Evolutionary conservation across 2,113 vertebrate genomes (phyloP).

Genomic region (Cryptomyrus ogoouensis): DNA sequence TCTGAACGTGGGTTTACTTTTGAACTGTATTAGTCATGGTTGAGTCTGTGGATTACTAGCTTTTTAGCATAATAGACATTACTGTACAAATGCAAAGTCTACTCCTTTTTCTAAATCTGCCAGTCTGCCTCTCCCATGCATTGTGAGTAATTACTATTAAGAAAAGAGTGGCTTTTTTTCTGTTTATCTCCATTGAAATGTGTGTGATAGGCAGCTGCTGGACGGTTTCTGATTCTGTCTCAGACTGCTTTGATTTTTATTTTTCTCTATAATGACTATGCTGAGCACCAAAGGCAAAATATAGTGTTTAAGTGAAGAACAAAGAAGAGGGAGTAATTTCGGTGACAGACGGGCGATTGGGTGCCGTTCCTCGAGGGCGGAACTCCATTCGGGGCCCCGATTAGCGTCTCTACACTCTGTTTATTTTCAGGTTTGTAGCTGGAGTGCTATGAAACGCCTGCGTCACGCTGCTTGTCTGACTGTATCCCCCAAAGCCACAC

Average conservation of each 20-base stretch:
- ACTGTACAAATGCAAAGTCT: neutral
- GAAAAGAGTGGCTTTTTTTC: neutral
- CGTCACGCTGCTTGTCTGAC: neutral
- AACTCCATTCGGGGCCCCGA: neutral
- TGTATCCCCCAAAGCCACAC: neutral
- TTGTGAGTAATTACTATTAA: neutral
- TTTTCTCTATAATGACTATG: neutral
- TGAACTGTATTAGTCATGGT: slow-evolving; percentile 1
- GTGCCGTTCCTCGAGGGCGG: neutral
- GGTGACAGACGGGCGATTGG: neutral
- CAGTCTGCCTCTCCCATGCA: neutral
- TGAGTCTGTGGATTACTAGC: neutral
- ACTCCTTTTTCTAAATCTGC: neutral
- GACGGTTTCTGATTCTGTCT: neutral
- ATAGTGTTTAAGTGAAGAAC: neutral
- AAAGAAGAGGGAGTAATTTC: neutral
- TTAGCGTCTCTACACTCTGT: neutral
- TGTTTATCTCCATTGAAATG: neutral
- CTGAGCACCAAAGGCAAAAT: neutral
- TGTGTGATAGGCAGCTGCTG: neutral
- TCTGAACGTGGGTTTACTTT: neutral
- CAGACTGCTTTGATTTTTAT: neutral
- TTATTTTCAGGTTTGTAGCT: neutral
- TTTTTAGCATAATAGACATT: neutral
- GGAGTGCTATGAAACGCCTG: neutral